Evolutionary conservation across 2,888 invertebrate genomes (phyloP).

Genomic region (Creontiades dilutus): DNA sequence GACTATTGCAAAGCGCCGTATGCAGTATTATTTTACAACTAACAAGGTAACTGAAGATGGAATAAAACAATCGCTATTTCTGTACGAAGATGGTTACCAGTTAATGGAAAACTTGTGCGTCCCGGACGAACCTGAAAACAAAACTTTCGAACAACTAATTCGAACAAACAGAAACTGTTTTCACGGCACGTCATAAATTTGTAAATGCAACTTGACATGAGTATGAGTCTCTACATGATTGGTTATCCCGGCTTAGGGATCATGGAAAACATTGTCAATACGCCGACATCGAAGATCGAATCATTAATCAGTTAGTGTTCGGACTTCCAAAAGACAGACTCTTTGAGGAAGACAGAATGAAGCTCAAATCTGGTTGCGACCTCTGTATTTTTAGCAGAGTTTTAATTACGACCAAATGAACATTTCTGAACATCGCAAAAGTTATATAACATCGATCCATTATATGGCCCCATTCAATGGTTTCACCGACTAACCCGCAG

Average conservation of each 20-base stretch:
- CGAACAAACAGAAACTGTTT: constrained; percentile 36
- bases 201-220: constrained; percentile 57
- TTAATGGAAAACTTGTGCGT: constrained; percentile 48
- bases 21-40: no score
- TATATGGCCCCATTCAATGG: no score
- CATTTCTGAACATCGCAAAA: no score
- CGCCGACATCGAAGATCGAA: constrained; percentile 47
- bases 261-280: constrained; percentile 30
- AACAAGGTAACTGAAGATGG: no score
- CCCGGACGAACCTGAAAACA: constrained; percentile 8
- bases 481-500: no score
- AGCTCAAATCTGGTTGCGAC: no score
- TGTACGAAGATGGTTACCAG: constrained; percentile 34
- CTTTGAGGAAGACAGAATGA: constrained; percentile 57
- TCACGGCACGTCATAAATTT: constrained; percentile 58
- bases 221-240: constrained; percentile 61
- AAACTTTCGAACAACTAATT: constrained; percentile 12
- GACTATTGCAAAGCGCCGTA: no score
- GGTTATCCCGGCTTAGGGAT: constrained; percentile 51
- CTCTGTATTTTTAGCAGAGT: no score
- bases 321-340: constrained; percentile 53
- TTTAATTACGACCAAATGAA: no score
- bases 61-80: no score
- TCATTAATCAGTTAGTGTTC: constrained; percentile 65
- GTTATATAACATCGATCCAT: no score